A percentile compares a stretch with the other conserved stretches of the same genome.
These are phyloP conservation scores for Epizoanthus scotinus DNA, from an alignment of 92 coral and sea anemone genomes.

Conservation along the genomic window DNA sequence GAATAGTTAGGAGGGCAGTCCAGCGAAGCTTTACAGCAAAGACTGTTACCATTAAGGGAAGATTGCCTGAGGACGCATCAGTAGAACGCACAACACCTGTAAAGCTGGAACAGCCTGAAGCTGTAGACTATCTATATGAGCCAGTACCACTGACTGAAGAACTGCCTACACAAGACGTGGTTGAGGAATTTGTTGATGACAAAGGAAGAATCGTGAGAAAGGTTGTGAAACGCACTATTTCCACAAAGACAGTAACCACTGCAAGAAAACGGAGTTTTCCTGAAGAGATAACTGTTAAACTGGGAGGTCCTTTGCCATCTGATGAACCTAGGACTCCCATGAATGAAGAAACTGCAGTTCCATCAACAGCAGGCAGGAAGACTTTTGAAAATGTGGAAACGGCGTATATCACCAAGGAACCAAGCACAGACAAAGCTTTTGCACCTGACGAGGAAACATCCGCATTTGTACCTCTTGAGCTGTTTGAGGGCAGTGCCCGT, in stretches of 20 bases:
- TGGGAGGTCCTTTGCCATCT: too few species aligned
- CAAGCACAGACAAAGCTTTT: conserved; percentile 25
- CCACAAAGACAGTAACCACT: conserved; percentile 36
- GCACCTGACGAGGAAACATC: conserved; percentile 7
- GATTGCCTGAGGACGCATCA: background rate
- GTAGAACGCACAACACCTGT: background rate
- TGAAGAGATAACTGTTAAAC: too few species aligned
- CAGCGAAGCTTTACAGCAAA: conserved; percentile 38
- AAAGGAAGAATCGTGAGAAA: conserved; percentile 61
- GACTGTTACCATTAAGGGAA: background rate
- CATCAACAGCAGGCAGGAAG: conserved; percentile 22
- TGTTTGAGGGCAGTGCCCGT: background rate
- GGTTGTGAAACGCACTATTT: conserved; percentile 40
- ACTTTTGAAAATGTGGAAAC: conserved; percentile 54
- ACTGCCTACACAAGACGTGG: conserved; percentile 31
- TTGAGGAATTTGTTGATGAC: conserved; percentile 65
- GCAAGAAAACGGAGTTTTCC: too few species aligned
- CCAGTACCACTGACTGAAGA: too few species aligned
- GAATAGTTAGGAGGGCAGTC: conserved; percentile 52
- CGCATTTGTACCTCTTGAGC: conserved; percentile 1
- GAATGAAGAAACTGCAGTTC: conserved; percentile 39
- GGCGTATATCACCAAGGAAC: conserved; percentile 45
- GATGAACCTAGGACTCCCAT: conserved; percentile 1
- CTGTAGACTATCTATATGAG: too few species aligned
- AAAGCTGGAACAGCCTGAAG: background rate